A percentile compares a stretch with the other conserved stretches of the same genome.
phyloP scores from a whole-genome alignment of 1,140 invertebrate genomes.

The Lepidostoma basale region DNA sequence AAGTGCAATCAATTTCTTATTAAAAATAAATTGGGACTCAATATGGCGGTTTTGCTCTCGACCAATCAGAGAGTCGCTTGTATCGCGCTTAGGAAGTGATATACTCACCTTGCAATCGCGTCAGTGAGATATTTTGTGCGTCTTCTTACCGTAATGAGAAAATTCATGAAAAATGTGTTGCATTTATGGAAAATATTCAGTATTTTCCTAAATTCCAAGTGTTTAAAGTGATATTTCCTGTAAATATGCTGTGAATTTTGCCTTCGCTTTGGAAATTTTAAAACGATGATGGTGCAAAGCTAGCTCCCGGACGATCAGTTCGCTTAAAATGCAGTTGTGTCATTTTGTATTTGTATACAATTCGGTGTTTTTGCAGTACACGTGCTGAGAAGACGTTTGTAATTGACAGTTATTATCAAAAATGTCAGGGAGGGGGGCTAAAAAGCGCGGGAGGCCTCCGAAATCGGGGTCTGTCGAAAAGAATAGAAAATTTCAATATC shows the following conservation, averaged over 20 bases:
- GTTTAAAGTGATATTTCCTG: slow-evolving; percentile 8
- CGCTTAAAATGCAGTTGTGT: slow-evolving; percentile 59
- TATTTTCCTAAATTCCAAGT: slow-evolving; percentile 9
- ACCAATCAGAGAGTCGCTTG: slow-evolving; percentile 67
- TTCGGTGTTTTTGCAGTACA: slow-evolving; percentile 61
- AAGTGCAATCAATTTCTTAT: slow-evolving; percentile 22
- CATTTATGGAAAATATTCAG: slow-evolving; percentile 23
- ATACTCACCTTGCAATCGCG: slow-evolving; percentile 58
- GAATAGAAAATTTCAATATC: slow-evolving; percentile 83
- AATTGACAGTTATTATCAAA: slow-evolving; percentile 60
- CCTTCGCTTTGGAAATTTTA: slow-evolving; percentile 3
- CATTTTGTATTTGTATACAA: slow-evolving; percentile 63
- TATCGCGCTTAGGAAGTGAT: slow-evolving; percentile 35
- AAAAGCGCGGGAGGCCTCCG: slow-evolving; percentile 85
- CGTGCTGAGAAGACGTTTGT: slow-evolving; percentile 59
- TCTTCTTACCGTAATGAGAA: slow-evolving; percentile 51
- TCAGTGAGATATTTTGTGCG: slow-evolving; percentile 65
- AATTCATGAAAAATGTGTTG: slow-evolving; percentile 36
- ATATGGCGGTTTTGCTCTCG: slow-evolving; percentile 66
- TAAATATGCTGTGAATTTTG: slow-evolving; percentile 15
- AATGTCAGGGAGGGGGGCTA: slow-evolving; percentile 84
- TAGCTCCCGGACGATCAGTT: slow-evolving; percentile 46
- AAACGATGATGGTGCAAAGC: slow-evolving; percentile 31
- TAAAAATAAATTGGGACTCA: slow-evolving; percentile 53
- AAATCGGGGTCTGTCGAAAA: slow-evolving; percentile 85